A percentile compares a stretch with the other conserved stretches of the same genome.
Conservation (phyloP, 2,888 invertebrate genomes). For the Drosophila tanythrix region DNA sequence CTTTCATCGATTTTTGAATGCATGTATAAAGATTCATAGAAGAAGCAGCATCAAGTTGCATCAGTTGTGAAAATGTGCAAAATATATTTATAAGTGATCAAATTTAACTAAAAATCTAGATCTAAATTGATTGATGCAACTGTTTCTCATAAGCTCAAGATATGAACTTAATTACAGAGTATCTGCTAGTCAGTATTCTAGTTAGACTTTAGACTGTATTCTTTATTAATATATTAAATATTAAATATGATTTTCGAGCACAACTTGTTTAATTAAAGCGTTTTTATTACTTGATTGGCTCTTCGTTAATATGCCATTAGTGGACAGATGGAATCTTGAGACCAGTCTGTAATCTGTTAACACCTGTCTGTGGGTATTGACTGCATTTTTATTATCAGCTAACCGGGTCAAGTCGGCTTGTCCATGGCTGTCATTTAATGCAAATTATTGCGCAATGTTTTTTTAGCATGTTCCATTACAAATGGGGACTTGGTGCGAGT, state of each 20-base stretch:
- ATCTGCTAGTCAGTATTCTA: neutral
- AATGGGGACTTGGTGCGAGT: conserved; percentile 60
- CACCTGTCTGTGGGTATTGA: conserved; percentile 58
- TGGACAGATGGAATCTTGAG: conserved; percentile 44
- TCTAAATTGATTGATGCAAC: neutral
- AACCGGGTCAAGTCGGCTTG: conserved; percentile 73
- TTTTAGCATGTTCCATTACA: conserved; percentile 56
- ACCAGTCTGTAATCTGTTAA: conserved; percentile 28
- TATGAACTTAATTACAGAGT: neutral
- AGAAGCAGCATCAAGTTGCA: neutral
- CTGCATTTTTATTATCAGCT: conserved; percentile 50
- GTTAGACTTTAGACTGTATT: neutral
- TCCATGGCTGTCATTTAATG: conserved; percentile 69
- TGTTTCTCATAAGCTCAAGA: neutral
- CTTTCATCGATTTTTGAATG: neutral
- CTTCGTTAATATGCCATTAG: conserved; percentile 13
- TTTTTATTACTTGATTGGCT: conserved; percentile 44
- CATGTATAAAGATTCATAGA: neutral
- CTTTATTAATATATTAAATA: too few species aligned
- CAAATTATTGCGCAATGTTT: conserved; percentile 68
- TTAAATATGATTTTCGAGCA: neutral
- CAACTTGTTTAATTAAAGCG: conserved; percentile 27
- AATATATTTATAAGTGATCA: neutral
- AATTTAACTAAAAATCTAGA: neutral
- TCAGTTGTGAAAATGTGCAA: neutral